Percentiles rank a stretch among this genome's conserved stretches.
Evolutionary conservation across 64 coral and sea anemone species (phyloP).

Genomic region (Montipora cactus): DNA sequence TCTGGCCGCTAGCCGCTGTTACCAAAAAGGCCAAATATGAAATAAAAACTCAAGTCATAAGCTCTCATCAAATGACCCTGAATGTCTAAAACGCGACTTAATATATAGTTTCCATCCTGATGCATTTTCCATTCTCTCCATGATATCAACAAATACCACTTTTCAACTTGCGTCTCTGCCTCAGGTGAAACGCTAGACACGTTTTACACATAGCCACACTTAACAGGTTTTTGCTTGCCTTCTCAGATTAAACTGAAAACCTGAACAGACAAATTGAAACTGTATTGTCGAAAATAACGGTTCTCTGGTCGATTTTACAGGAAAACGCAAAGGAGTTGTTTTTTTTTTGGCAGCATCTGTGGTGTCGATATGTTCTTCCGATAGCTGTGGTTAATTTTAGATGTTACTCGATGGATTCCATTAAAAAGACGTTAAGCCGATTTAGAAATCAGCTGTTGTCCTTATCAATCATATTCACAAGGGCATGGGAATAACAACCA

Average conservation of each 20-base stretch:
- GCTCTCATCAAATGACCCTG: no score
- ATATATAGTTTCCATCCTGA: no score
- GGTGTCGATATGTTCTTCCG: background rate
- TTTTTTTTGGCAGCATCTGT: background rate
- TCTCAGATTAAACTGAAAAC: background rate
- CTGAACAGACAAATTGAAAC: background rate
- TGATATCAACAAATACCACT: no score
- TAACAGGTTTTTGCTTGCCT: background rate
- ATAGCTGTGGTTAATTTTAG: background rate
- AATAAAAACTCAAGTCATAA: no score
- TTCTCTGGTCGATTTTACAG: background rate
- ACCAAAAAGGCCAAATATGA: no score
- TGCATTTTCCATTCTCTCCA: no score
- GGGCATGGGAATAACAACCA: background rate
- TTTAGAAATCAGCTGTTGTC: background rate
- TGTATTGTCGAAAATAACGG: background rate
- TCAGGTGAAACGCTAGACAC: no score
- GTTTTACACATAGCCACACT: background rate
- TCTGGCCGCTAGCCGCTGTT: no score
- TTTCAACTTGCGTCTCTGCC: background rate
- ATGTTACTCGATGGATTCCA: background rate
- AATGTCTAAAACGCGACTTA: no score
- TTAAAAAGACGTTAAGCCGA: background rate
- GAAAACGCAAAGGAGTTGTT: background rate
- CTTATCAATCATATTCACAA: background rate